Base-by-base conservation (phyloP, 2,113 vertebrate genomes). In the Accipiter cooperii region DNA sequence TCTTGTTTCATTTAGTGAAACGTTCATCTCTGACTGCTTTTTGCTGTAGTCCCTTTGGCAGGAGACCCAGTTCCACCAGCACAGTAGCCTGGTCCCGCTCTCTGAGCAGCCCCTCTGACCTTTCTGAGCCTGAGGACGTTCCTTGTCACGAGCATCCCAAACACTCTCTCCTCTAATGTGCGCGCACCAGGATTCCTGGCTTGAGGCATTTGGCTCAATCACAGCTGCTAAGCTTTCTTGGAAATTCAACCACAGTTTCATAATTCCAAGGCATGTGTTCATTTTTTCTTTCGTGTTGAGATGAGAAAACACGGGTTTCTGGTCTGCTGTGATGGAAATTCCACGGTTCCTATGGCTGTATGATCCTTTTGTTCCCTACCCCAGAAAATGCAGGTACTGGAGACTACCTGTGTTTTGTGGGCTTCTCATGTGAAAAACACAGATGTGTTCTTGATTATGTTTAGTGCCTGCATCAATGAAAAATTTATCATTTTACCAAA, bases 161-260 rank as follows among this genome's bases (percentile, higher is more conserved):
- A 68, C 77, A 65, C 47, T 81, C 63, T 96, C 26, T 84, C 38
- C 40, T 90, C 33, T 46, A 49, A 61, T 54, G 54, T 38, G 28
- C 6, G 1, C 29, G 34, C 49, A 86, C 70, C 70, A 95, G 58
- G 63, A 93, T 91, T 94, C 46, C 89, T 88, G 95, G 75, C 93
- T 75, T 60, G n/a, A 88, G 82, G 58, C 84, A 24, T 64, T 89
- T 97, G 97, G 96, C 93, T 94, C 46, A 44, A 34, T 31, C 63
- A 47, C 68, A 96, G 82, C 82, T 91, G 70, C 60, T 94, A 93
- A 93, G 63, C 92, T 70, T 97, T 96, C 97, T 96, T 97, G 95
- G 94, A 97, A 97, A 96, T 95, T 89, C 68, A 93, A 60, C 92
- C 91, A 91, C 89, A 94, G 84, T 95, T 96, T 94, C 90, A 88